Conservation (phyloP, 2,888 invertebrate genomes). For the Alcis repandata region DNA sequence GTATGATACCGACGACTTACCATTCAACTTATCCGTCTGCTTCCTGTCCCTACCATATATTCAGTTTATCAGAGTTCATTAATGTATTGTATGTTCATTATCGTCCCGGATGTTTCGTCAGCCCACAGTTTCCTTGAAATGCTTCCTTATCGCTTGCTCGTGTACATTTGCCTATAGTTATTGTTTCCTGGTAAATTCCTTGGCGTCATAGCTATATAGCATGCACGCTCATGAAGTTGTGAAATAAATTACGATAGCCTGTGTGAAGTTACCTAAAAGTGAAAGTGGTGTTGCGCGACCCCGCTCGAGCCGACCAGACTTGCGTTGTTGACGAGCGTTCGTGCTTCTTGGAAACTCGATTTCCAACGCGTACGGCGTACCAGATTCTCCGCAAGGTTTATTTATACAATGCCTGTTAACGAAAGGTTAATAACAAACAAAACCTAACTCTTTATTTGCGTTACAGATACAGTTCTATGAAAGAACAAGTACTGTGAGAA, state of each 20-base stretch:
- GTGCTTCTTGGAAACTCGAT: slow-evolving; percentile 31
- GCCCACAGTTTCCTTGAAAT: slow-evolving; percentile 53
- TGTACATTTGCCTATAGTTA: slow-evolving; percentile 28
- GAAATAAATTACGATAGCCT: slow-evolving; percentile 48
- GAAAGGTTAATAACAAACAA: slow-evolving; percentile 40
- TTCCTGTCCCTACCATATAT: slow-evolving; percentile 42
- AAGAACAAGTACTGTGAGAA: neutral
- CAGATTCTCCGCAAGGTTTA: slow-evolving; percentile 26
- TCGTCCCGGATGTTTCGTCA: slow-evolving; percentile 56
- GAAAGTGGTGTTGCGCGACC: slow-evolving; percentile 48
- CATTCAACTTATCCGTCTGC: slow-evolving; percentile 38
- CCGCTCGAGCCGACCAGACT: slow-evolving; percentile 36
- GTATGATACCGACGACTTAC: slow-evolving; percentile 39
- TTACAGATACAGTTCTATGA: neutral
- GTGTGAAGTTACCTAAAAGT: slow-evolving; percentile 56
- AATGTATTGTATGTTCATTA: too few relatives aligned
- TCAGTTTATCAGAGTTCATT: slow-evolving; percentile 37
- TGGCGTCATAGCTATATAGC: slow-evolving; percentile 33
- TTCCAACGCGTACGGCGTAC: slow-evolving; percentile 22
- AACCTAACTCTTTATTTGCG: slow-evolving; percentile 30
- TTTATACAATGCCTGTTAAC: slow-evolving; percentile 32
- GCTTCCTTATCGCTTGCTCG: slow-evolving; percentile 30
- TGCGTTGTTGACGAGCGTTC: slow-evolving; percentile 21
- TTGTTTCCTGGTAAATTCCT: slow-evolving; percentile 30
- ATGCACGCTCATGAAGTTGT: slow-evolving; percentile 38